phyloP scores from a whole-genome alignment of 2,888 invertebrate genomes.

The Orthosia cruda region DNA sequence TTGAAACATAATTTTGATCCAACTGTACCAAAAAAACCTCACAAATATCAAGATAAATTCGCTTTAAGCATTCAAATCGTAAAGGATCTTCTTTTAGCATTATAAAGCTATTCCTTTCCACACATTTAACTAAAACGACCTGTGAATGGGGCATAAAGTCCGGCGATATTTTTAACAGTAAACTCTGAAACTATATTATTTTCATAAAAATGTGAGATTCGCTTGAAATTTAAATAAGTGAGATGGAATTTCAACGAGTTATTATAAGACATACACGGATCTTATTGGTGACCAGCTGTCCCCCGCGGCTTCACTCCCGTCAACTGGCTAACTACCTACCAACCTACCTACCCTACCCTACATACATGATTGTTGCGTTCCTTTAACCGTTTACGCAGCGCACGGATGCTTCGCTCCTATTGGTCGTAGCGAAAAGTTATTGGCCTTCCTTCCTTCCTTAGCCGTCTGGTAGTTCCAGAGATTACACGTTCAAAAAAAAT shows the following conservation, averaged over 20 bases:
- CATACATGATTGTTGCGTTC: too few relatives aligned
- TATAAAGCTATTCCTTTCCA: conserved; percentile 56
- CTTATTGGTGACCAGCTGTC: too few relatives aligned
- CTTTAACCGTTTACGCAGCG: too few relatives aligned
- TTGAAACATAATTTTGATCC: neutral
- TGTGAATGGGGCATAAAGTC: conserved; percentile 68
- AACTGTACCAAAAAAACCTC: conserved; percentile 7
- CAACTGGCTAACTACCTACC: too few relatives aligned
- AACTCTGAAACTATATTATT: conserved; percentile 70
- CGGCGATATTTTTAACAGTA: conserved; percentile 67
- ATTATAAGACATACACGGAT: conserved; percentile 47
- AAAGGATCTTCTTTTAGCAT: conserved; percentile 56
- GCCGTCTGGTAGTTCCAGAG: too few relatives aligned
- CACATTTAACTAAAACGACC: conserved; percentile 65
- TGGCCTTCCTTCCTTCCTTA: too few relatives aligned
- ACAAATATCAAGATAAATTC: conserved; percentile 28
- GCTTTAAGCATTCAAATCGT: conserved; percentile 46
- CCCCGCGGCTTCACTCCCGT: too few relatives aligned
- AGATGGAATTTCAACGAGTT: conserved; percentile 80
- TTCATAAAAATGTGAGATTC: conserved; percentile 71
- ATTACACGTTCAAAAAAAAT: too few relatives aligned
- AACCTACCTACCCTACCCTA: too few relatives aligned
- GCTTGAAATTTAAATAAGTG: conserved; percentile 76
- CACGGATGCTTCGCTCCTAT: too few relatives aligned
- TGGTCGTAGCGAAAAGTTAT: too few relatives aligned